Conservation (phyloP, 2,888 invertebrate genomes). For the Eupelmus urozonus region DNA sequence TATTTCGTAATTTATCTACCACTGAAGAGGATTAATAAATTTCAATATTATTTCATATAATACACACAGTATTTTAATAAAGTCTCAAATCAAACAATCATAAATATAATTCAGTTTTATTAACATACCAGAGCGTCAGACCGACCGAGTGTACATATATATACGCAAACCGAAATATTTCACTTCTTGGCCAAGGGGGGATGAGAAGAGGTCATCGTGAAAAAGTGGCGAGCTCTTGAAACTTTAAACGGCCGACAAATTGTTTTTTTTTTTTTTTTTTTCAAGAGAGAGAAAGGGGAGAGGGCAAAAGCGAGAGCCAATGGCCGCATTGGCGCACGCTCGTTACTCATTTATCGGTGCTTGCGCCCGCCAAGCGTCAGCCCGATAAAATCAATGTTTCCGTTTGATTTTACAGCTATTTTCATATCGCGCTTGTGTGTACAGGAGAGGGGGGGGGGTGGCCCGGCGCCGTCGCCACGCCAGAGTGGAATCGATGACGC, state of each 20-base stretch:
- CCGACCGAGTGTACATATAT: no score
- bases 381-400: slow-evolving; percentile 60
- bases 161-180: slow-evolving; percentile 38
- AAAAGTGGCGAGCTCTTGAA: slow-evolving; percentile 52
- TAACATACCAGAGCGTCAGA: no score
- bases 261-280: slow-evolving; percentile 31
- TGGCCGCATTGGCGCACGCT: slow-evolving; percentile 22
- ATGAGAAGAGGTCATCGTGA: slow-evolving; percentile 36
- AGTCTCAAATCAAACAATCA: no score
- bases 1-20: no score
- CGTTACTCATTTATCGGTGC: slow-evolving; percentile 57
- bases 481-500: slow-evolving; percentile 40
- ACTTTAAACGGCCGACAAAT: slow-evolving; percentile 45
- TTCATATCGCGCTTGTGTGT: slow-evolving; percentile 50
- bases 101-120: no score
- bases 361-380: slow-evolving; percentile 29
- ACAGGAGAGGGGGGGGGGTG: not conserved
- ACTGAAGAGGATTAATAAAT: no score
- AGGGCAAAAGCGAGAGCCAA: slow-evolving; percentile 20
- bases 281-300: slow-evolving; percentile 16
- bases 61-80: no score
- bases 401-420: slow-evolving; percentile 59
- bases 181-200: slow-evolving; percentile 1
- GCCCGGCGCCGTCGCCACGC: slow-evolving; percentile 24
- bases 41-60: no score